phyloP scores from a whole-genome alignment of 2,888 invertebrate genomes.

The Ornithoptera alexandrae region DNA sequence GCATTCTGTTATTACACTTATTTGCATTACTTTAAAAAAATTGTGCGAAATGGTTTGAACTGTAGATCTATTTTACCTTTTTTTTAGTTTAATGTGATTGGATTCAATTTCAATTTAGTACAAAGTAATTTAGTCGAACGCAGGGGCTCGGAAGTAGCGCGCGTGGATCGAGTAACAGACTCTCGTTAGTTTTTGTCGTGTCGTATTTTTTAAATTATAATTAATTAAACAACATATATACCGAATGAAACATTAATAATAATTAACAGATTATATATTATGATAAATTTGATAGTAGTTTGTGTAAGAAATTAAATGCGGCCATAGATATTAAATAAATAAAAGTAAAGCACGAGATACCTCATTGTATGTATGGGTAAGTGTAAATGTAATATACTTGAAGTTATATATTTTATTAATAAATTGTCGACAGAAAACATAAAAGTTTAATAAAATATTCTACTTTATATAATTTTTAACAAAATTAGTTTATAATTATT shows the following conservation, averaged over 20 bases:
- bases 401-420: too few species aligned
- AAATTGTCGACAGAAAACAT: too few species aligned
- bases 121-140: conserved; percentile 24
- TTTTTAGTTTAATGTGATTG: conserved; percentile 1
- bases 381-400: not conserved
- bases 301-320: not conserved
- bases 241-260: not conserved
- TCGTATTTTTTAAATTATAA: not conserved
- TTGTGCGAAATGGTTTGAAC: not conserved
- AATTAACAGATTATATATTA: not conserved
- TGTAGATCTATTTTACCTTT: not conserved
- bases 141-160: conserved; percentile 17
- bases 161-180: conserved; percentile 10
- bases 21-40: not conserved
- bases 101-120: conserved; percentile 6
- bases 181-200: not conserved
- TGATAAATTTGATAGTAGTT: not conserved
- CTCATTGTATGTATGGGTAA: not conserved
- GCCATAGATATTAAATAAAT: not conserved
- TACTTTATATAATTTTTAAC: too few species aligned
- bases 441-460: too few species aligned
- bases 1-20: not conserved
- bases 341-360: not conserved
- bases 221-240: not conserved
- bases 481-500: too few species aligned